phyloP scores from a whole-genome alignment of 2,888 invertebrate species.

The Diaperis boleti region DNA sequence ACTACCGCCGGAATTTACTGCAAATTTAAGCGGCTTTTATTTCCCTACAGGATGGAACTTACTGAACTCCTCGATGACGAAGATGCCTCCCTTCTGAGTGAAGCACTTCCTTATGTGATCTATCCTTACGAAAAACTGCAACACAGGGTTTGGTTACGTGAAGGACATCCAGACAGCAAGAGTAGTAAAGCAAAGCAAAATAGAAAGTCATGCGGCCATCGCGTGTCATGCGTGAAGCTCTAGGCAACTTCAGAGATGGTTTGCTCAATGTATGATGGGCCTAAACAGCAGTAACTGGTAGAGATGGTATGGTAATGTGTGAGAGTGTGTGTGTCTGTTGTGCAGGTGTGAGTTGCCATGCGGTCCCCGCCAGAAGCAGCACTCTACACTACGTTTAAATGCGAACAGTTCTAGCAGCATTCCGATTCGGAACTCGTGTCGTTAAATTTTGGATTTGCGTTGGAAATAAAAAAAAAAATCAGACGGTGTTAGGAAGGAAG shows the following conservation, averaged over 20 bases:
- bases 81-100: slow-evolving; percentile 98
- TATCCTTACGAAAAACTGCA: slow-evolving; percentile 99
- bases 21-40: not conserved
- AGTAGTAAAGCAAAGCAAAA: slow-evolving; percentile 40
- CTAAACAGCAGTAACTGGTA: slow-evolving; percentile 51
- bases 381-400: slow-evolving; percentile 52
- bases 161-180: slow-evolving; percentile 27
- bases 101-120: slow-evolving; percentile 99
- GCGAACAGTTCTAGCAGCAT: slow-evolving; percentile 52
- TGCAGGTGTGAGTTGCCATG: slow-evolving; percentile 62
- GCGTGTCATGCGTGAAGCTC: slow-evolving; percentile 62
- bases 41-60: slow-evolving; percentile 71
- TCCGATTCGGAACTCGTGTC: slow-evolving; percentile 39
- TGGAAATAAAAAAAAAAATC: slow-evolving; percentile 25
- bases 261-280: slow-evolving; percentile 65
- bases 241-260: slow-evolving; percentile 73
- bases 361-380: slow-evolving; percentile 62
- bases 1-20: not conserved
- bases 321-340: slow-evolving; percentile 52
- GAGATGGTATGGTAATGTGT: slow-evolving; percentile 54
- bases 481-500: slow-evolving; percentile 34
- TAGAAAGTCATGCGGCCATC: slow-evolving; percentile 43
- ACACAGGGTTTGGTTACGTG: slow-evolving; percentile 63
- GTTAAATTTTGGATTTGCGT: slow-evolving; percentile 35
- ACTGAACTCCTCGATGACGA: slow-evolving; percentile 99